Conservation (phyloP, 2,888 invertebrate species). For the Lordiphosa andalusiaca region DNA sequence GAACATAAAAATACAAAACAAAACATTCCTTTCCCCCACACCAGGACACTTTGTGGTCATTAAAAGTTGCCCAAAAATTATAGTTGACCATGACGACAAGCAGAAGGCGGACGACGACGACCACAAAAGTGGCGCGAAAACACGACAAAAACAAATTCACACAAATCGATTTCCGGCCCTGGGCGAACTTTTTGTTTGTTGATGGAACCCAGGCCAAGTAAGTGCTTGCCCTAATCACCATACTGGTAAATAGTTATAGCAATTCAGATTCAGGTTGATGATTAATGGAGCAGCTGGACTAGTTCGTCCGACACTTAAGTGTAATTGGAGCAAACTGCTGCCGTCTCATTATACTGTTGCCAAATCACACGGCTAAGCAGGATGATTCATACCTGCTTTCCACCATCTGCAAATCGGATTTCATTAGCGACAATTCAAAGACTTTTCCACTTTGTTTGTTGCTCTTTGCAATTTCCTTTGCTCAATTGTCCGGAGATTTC, state of each 20-base stretch:
- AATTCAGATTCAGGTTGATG: constrained; percentile 54
- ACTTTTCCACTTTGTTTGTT: constrained; percentile 30
- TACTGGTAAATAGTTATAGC: constrained; percentile 38
- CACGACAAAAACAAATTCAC: constrained; percentile 64
- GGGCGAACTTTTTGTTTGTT: constrained; percentile 61
- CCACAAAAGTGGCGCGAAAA: constrained; percentile 48
- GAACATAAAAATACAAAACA: constrained; percentile 48
- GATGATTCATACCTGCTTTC: background rate
- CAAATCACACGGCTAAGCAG: constrained; percentile 2
- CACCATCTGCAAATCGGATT: constrained; percentile 36
- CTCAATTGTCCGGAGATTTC: constrained; percentile 2
- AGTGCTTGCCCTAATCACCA: background rate
- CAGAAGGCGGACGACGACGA: background rate
- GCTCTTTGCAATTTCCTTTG: constrained; percentile 23
- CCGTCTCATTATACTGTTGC: constrained; percentile 50
- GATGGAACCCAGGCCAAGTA: constrained; percentile 61
- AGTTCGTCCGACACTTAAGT: constrained; percentile 57
- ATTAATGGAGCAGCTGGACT: constrained; percentile 59
- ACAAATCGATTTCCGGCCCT: constrained; percentile 69
- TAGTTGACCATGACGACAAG: constrained; percentile 57
- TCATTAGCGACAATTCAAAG: constrained; percentile 44
- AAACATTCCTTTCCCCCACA: constrained; percentile 31
- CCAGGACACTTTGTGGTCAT: constrained; percentile 49
- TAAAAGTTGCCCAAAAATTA: constrained; percentile 69
- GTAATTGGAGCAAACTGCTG: constrained; percentile 63